These are phyloP conservation scores for Nineta flava DNA, from an alignment of 2,888 invertebrate genomes.

Conservation along the genomic window DNA sequence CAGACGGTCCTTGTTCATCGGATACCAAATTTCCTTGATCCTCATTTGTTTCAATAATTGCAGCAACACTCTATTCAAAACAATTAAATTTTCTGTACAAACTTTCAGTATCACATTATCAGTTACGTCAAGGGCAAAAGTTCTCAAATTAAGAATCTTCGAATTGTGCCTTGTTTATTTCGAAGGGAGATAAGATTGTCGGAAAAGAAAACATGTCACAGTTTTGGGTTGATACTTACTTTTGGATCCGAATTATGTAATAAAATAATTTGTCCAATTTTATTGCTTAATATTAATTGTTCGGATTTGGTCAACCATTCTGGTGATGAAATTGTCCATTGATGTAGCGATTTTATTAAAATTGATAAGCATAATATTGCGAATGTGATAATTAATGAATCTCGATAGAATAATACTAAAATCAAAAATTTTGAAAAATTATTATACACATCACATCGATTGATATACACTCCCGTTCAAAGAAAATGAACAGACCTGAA, in stretches of 20 bases:
- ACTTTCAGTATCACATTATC: too few relatives aligned
- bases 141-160: too few relatives aligned
- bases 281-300: constrained; percentile 15
- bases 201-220: too few relatives aligned
- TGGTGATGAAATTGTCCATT: constrained; percentile 14
- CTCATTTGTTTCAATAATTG: not conserved
- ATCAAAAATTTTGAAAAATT: not conserved
- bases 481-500: too few relatives aligned
- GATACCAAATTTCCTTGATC: not conserved
- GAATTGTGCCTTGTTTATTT: too few relatives aligned
- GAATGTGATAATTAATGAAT: constrained; percentile 12
- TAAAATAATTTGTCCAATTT: constrained; percentile 18
- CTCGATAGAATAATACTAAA: constrained; percentile 1
- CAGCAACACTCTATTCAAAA: not conserved
- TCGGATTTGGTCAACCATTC: constrained; percentile 19
- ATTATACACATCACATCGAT: too few relatives aligned
- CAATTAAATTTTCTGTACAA: too few relatives aligned
- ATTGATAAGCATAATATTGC: constrained; percentile 21
- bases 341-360: constrained; percentile 18
- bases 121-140: too few relatives aligned
- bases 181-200: too few relatives aligned
- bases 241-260: not conserved
- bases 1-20: not conserved
- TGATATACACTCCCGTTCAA: too few relatives aligned
- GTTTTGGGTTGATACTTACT: too few relatives aligned